Conservation (phyloP, 1,140 invertebrate species). For the Lepidurus couesii region DNA sequence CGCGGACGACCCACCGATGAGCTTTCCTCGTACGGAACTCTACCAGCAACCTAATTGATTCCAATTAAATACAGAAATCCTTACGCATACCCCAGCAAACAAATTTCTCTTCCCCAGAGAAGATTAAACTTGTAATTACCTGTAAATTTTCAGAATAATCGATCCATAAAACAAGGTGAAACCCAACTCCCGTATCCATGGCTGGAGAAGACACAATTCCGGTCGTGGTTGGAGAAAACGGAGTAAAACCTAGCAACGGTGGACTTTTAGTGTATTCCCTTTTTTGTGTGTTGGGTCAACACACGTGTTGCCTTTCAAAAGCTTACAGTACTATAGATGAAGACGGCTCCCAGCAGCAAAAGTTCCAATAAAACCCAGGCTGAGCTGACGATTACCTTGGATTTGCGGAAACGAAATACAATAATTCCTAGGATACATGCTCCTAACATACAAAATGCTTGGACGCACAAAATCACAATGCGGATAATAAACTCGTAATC, state of each 20-base stretch:
- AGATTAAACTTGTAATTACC: slow-evolving; percentile 47
- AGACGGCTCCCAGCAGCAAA: slow-evolving; percentile 71
- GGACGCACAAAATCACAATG: slow-evolving; percentile 59
- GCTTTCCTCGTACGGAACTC: slow-evolving; percentile 77
- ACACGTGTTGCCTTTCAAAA: background rate
- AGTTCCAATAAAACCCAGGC: slow-evolving; percentile 87
- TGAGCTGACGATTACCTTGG: slow-evolving; percentile 72
- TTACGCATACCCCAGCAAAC: background rate
- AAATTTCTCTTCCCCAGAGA: background rate
- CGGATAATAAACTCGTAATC: slow-evolving; percentile 54
- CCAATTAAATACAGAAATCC: slow-evolving; percentile 1
- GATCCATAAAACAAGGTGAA: slow-evolving; percentile 87
- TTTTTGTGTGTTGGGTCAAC: background rate
- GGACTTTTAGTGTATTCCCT: slow-evolving; percentile 11
- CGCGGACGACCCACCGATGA: slow-evolving; percentile 75
- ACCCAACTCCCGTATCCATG: slow-evolving; percentile 82
- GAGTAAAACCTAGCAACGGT: slow-evolving; percentile 62
- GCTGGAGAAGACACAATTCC: slow-evolving; percentile 69
- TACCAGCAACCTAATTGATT: slow-evolving; percentile 49
- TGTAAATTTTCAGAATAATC: slow-evolving; percentile 81
- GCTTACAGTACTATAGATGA: slow-evolving; percentile 78
- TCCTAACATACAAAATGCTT: slow-evolving; percentile 65
- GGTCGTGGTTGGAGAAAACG: slow-evolving; percentile 70
- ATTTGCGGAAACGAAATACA: slow-evolving; percentile 67
- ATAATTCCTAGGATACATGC: slow-evolving; percentile 62